Evolutionary conservation across 2,113 vertebrate genomes (phyloP).

Genomic region (Platycercus adscitus): DNA sequence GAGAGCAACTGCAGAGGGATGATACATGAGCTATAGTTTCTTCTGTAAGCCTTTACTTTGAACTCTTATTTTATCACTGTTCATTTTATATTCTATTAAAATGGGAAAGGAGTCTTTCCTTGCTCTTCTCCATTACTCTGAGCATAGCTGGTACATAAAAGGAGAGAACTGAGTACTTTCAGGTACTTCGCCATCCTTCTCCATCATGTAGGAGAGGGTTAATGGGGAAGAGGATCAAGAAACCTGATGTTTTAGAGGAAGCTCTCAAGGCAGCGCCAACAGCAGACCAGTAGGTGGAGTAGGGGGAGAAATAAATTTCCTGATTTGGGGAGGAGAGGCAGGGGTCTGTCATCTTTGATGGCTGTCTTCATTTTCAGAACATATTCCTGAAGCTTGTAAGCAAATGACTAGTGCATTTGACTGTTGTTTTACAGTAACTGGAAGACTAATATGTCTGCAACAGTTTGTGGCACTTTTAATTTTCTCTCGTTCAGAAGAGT

Average conservation of each 20-base stretch:
- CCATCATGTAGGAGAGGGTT: background rate
- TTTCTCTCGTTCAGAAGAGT: background rate
- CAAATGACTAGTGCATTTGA: background rate
- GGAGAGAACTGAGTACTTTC: background rate
- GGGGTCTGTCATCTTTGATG: background rate
- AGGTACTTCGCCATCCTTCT: accelerated
- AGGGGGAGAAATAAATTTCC: background rate
- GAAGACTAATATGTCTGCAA: background rate
- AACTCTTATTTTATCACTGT: background rate
- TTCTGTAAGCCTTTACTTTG: background rate
- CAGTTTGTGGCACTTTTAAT: background rate
- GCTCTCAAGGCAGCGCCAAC: background rate
- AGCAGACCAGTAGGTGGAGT: background rate
- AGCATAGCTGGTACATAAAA: background rate
- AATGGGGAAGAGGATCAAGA: background rate
- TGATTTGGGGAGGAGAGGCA: background rate
- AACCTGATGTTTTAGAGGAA: background rate
- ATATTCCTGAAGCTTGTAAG: background rate
- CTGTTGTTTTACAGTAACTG: background rate
- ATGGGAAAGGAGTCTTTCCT: background rate
- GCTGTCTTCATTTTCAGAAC: background rate
- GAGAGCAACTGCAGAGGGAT: background rate
- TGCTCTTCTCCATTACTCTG: background rate
- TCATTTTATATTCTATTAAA: background rate
- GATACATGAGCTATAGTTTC: background rate